Base-by-base conservation (phyloP, 2,113 vertebrate genomes). In the Chitala chitala region DNA sequence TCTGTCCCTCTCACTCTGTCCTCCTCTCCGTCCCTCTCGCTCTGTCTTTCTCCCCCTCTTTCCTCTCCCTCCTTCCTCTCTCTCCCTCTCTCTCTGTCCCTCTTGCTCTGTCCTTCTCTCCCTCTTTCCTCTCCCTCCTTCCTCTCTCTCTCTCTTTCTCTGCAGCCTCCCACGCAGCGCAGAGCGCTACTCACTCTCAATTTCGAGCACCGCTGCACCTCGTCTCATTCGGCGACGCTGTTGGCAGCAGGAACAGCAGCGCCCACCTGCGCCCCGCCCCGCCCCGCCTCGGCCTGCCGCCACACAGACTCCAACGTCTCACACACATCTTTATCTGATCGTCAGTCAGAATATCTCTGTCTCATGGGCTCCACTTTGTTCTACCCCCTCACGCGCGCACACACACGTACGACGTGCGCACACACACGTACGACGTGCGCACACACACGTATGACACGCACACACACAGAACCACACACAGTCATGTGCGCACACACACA, bases 291-390 rank as follows among this genome's bases (percentile, higher is more conserved):
- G 22, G 8, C 71, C 15, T 8, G 20, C 36, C 33, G 33, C 33
- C 5, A 22, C 53, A 48, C 7, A 6, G 33, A 15, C 55, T 31
- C 55, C 3, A 13, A 6, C 4, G 24, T 22, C 9, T 68, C 5
- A 22, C 64, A 42, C 38, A n/a, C 40, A n/a, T 48, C 64, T 26
- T 29, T 68, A 64, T 59, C 59, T 74, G 59, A 66, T 63, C 50
- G 48, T 20, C 24, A 12, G 20, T 20, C 48, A 3, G 22, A n/a
- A n/a, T n/a, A n/a, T n/a, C 71, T 61, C 55, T 24, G 55, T 76
- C 75, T 61, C 73, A 61, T 61, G 51, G 69, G 56, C 78, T 70
- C 79, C 77, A 69, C 12, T 74, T 74, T 77, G 79, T 64, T 50
- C 40, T 56, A 44, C 51, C 26, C 63, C 24, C 50, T 70, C 29